Conservation (phyloP, 2,888 invertebrate genomes). For the Rhopalosiphum nymphaeae region DNA sequence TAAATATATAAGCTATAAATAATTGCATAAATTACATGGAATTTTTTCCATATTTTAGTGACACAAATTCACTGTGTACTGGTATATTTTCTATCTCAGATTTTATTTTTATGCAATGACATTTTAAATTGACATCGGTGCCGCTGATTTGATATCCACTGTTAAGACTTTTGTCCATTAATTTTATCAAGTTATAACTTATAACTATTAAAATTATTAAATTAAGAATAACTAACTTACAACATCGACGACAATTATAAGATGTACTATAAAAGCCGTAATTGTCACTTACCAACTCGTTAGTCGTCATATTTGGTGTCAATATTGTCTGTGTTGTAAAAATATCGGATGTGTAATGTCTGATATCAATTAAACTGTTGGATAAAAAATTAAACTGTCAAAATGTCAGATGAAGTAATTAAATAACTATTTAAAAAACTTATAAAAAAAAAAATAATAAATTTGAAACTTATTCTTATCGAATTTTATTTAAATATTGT, state of each 20-base stretch:
- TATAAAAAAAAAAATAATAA: not conserved
- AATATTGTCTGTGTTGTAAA: not conserved
- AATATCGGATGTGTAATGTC: not conserved
- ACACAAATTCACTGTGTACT: too few species aligned
- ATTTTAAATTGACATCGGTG: too few species aligned
- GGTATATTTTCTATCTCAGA: too few species aligned
- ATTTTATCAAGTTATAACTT: not conserved
- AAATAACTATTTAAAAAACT: not conserved
- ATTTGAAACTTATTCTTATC: not conserved
- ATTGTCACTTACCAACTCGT: not conserved
- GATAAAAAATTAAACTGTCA: not conserved
- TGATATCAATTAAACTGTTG: not conserved
- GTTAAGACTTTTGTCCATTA: too few species aligned
- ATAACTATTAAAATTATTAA: not conserved
- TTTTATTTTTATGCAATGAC: too few species aligned
- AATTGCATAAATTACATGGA: too few species aligned
- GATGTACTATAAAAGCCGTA: not conserved
- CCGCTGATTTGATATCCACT: too few species aligned
- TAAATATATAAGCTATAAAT: too few species aligned
- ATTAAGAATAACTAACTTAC: not conserved
- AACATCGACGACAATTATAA: not conserved
- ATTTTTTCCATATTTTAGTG: too few species aligned
- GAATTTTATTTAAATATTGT: not conserved
- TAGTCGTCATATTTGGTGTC: not conserved
- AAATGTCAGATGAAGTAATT: not conserved